Conservation (phyloP, 2,888 invertebrate genomes). For the Sinodicranocentrus sp. region DNA sequence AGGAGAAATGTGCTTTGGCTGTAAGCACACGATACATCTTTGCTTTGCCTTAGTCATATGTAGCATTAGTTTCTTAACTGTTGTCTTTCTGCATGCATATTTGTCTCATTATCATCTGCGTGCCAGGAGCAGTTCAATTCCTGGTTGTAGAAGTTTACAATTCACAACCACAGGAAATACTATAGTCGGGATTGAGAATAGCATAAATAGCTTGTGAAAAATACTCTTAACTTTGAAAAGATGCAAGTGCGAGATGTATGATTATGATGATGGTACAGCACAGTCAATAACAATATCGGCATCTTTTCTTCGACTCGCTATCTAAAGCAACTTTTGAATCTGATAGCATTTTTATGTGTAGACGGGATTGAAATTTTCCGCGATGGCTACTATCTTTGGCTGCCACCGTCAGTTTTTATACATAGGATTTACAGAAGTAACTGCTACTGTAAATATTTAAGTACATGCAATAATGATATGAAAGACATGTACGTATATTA, state of each 20-base stretch:
- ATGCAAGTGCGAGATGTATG: slow-evolving; percentile 8
- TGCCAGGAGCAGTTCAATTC: slow-evolving; percentile 28
- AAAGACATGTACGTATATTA: not conserved
- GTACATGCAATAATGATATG: slow-evolving; percentile 11
- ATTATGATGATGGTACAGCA: slow-evolving; percentile 14
- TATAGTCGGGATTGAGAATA: not conserved
- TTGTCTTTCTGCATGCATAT: slow-evolving; percentile 45
- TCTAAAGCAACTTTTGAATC: not conserved
- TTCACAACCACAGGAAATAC: slow-evolving; percentile 11
- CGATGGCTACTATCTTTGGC: slow-evolving; percentile 15
- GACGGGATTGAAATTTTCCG: not conserved
- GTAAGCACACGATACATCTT: not conserved
- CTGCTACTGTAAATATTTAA: slow-evolving; percentile 30
- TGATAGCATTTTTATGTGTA: slow-evolving; percentile 21
- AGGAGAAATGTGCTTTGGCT: not conserved
- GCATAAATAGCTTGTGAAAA: no score
- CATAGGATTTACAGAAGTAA: slow-evolving; percentile 1
- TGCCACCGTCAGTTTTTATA: slow-evolving; percentile 9
- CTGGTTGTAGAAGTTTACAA: no score
- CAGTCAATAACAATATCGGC: slow-evolving; percentile 28
- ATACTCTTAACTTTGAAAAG: not conserved
- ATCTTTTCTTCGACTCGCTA: not conserved
- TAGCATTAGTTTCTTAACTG: not conserved
- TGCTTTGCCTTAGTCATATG: no score
- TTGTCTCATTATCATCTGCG: slow-evolving; percentile 52